Base-by-base conservation (phyloP, 2,888 invertebrate genomes). In the Hymenopus coronatus region DNA sequence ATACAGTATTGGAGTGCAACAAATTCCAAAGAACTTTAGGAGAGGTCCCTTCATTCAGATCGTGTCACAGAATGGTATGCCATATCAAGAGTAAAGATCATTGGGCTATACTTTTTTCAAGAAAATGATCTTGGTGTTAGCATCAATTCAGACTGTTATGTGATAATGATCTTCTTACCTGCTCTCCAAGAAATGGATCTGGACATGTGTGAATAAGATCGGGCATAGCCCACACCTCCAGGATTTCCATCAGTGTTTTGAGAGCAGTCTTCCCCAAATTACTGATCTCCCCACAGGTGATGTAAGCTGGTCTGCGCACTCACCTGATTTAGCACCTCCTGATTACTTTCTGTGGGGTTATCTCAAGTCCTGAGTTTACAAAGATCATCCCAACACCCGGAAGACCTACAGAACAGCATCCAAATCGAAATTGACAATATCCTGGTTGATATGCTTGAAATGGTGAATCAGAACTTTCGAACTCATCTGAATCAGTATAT, bases 1-100 rank as follows among this genome's bases (percentile, higher is more conserved):
- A 97, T 97, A 90, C 90, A 91, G 91, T 91, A 85, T 90, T 84
- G 87, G 28, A 70, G 87, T 88, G 27, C 91, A 91, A 33, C 8
- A 33, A 33, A 33, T 7, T 8, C 33, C 33, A 6, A 33, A 33
- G 33, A 33, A 33, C 33, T 90, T 91, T 91, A 91, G 89, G 84
- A 91, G 90, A 90, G 89, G 89, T 91, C 91, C 85, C 89, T 91
- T 20, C 91, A 92, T 89, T 90, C 89, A 83, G 90, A 88, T 81
- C 88, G 90, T 87, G 91, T 91, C 28, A 92, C 91, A 81, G 91
- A 91, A 87, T 91, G 91, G 90, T 91, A 90, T 90, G 91, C 90
- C 46, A 33, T 33, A 87, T 91, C 89, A 14, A 89, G 90, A 84
- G 84, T 90, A 89, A 91, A 91, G 88, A 91, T 91, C 84, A 33